phyloP scores from a whole-genome alignment of 2,888 invertebrate genomes.

The Cantharis lateralis region DNA sequence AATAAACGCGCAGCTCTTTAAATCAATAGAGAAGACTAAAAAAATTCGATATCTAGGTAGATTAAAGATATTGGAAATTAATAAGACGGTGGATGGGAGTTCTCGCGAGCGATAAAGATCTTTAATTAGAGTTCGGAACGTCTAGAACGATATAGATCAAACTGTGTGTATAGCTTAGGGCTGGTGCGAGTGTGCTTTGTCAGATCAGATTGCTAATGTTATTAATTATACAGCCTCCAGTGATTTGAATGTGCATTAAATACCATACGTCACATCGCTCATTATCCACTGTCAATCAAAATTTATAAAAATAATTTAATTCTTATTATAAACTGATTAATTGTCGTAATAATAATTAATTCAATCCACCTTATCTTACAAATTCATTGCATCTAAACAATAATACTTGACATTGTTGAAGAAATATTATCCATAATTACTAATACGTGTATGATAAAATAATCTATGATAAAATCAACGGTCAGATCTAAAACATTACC shows the following conservation, averaged over 20 bases:
- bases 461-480: too few relatives aligned
- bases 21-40: slow-evolving; percentile 26
- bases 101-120: slow-evolving; percentile 44
- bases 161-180: slow-evolving; percentile 34
- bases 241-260: slow-evolving; percentile 39
- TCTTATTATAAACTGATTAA: not conserved
- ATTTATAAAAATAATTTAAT: slow-evolving; percentile 8
- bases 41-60: slow-evolving; percentile 45
- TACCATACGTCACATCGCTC: slow-evolving; percentile 31
- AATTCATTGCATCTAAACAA: not conserved
- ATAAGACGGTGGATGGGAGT: slow-evolving; percentile 52
- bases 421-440: too few relatives aligned
- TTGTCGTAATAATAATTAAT: not conserved
- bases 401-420: not conserved
- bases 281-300: slow-evolving; percentile 40
- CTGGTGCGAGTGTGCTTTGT: slow-evolving; percentile 39
- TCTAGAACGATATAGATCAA: slow-evolving; percentile 36
- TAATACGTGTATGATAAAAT: too few relatives aligned
- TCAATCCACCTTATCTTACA: not conserved
- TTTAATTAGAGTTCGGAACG: slow-evolving; percentile 42
- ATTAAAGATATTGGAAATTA: slow-evolving; percentile 54
- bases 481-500: too few relatives aligned
- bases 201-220: slow-evolving; percentile 37
- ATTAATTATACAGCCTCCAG: slow-evolving; percentile 42
- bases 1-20: not conserved